These are phyloP conservation scores for Eupleurogrammus muticus DNA, from an alignment of 2,797 vertebrate species.

Conservation along the genomic window DNA sequence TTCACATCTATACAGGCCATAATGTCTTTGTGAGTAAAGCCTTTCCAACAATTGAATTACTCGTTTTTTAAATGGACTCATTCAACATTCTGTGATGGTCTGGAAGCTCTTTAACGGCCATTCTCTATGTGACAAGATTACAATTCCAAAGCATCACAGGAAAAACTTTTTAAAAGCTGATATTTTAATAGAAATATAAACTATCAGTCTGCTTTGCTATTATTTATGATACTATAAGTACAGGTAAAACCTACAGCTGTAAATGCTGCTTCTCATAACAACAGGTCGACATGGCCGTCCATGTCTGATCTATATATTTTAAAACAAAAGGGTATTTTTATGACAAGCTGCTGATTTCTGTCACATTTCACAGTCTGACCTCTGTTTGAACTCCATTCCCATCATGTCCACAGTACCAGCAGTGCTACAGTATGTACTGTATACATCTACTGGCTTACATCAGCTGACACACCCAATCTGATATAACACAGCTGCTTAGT, in stretches of 20 bases:
- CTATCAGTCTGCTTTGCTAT: neutral
- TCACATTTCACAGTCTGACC: conserved; percentile 21
- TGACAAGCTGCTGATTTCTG: neutral
- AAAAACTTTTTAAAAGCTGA: neutral
- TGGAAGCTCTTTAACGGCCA: neutral
- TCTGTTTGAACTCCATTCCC: conserved; percentile 36
- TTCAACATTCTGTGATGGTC: neutral
- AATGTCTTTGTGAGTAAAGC: neutral
- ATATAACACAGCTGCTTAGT: conserved; percentile 17
- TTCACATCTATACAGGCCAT: neutral
- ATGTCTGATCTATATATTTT: conserved; percentile 5
- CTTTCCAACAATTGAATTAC: neutral
- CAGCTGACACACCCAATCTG: conserved; percentile 45
- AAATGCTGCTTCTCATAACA: neutral
- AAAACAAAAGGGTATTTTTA: neutral
- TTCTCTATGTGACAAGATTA: neutral
- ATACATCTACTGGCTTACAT: conserved; percentile 44
- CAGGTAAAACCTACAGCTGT: neutral
- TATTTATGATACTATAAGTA: neutral
- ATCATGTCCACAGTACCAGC: conserved; percentile 30
- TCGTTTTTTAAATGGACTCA: too few relatives aligned
- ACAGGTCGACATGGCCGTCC: neutral
- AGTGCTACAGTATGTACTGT: conserved; percentile 33
- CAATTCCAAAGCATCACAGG: neutral
- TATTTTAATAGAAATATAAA: neutral